Percentiles rank a stretch among this genome's conserved stretches.
Evolutionary conservation across 2,888 invertebrate species (phyloP).

Genomic region (Noctua comes): DNA sequence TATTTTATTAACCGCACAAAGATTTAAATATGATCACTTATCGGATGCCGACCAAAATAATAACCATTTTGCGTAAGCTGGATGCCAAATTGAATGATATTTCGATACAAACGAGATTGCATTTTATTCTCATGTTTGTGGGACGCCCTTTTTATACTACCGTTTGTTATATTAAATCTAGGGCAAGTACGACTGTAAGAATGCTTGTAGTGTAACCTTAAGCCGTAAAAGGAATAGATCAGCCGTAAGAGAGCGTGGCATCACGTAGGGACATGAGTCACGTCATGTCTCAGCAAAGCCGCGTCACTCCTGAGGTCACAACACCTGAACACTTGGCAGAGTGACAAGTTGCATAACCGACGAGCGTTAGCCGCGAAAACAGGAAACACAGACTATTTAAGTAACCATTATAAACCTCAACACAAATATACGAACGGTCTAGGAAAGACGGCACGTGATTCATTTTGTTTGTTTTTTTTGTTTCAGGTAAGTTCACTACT

Average conservation of each 20-base stretch:
- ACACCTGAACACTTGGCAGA: conserved; percentile 87
- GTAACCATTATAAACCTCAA: conserved; percentile 76
- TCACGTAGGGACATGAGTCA: conserved; percentile 67
- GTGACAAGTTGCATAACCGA: conserved; percentile 87
- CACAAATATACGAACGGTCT: conserved; percentile 66
- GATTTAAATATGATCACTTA: conserved; percentile 53
- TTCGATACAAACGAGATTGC: conserved; percentile 35
- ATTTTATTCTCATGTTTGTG: conserved; percentile 47
- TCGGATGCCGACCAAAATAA: conserved; percentile 31
- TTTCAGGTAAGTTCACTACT: conserved; percentile 78
- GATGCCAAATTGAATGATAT: conserved; percentile 46
- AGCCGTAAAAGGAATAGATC: conserved; percentile 39
- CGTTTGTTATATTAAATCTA: conserved; percentile 29
- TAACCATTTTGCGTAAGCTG: conserved; percentile 40
- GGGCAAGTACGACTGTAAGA: conserved; percentile 41
- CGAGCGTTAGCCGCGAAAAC: conserved; percentile 81
- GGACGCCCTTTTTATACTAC: conserved; percentile 19
- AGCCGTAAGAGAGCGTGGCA: conserved; percentile 21
- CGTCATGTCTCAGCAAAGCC: conserved; percentile 73
- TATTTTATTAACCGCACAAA: conserved; percentile 47
- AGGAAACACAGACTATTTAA: conserved; percentile 86
- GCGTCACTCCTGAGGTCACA: conserved; percentile 80
- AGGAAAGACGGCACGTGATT: conserved; percentile 54
- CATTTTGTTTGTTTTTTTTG: conserved; percentile 68
- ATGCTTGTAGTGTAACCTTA: conserved; percentile 26